Evolutionary conservation across 2,113 vertebrate species (phyloP).

Genomic region (Phodopus roborovskii): DNA sequence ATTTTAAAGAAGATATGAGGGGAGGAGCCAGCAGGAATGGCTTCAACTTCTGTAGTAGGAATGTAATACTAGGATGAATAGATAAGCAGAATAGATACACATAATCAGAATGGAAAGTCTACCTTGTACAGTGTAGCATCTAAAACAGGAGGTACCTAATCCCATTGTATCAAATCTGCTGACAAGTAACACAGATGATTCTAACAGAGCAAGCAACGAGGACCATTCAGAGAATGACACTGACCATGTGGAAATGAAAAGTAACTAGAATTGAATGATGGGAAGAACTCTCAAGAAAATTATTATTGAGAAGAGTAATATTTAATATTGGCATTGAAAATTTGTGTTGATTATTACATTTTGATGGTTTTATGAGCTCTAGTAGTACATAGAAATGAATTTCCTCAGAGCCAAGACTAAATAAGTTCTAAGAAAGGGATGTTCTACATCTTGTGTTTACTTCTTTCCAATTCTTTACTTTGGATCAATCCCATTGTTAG

Average conservation of each 20-base stretch:
- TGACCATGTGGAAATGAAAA: neutral
- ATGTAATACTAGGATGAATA: neutral
- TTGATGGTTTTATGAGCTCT: neutral
- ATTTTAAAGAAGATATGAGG: neutral
- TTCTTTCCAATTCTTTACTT: neutral
- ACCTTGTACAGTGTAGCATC: neutral
- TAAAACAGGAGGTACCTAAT: rapidly evolving
- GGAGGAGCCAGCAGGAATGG: neutral
- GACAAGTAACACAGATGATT: neutral
- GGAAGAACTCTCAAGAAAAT: neutral
- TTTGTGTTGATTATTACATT: neutral
- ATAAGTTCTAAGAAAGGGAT: neutral
- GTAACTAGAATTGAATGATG: neutral
- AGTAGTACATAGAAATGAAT: neutral
- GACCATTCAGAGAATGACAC: neutral
- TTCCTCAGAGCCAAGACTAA: neutral
- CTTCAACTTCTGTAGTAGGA: neutral
- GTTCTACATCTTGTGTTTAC: neutral
- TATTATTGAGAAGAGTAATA: neutral
- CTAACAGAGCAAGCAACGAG: rapidly evolving
- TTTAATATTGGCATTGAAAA: neutral
- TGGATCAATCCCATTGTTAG: neutral
- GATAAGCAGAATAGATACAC: no score
- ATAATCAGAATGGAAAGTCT: neutral
- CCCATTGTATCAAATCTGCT: neutral